Conservation (phyloP, 2,797 vertebrate genomes). For the Urosaurus nigricauda region DNA sequence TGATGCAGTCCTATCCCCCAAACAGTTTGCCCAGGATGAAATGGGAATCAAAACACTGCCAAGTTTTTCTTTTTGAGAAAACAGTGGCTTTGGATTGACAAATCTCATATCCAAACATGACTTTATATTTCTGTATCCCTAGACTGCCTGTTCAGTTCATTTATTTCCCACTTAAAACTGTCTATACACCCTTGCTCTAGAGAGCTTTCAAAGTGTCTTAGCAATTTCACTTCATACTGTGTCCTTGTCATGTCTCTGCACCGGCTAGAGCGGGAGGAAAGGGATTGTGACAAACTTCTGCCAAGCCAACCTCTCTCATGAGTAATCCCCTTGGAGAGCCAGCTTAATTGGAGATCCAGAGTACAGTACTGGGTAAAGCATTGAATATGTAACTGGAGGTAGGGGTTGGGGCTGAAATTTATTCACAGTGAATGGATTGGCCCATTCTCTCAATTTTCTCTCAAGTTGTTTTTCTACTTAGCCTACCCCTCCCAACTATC, state of each 20-base stretch:
- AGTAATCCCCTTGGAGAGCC: neutral
- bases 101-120: neutral
- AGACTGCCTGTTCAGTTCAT: constrained; percentile 7
- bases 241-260: neutral
- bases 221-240: neutral
- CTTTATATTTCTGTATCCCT: neutral
- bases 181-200: neutral
- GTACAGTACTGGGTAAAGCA: neutral
- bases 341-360: neutral
- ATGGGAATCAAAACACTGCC: neutral
- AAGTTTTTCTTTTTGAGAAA: neutral
- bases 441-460: neutral
- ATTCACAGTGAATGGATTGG: no score
- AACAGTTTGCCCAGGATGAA: neutral
- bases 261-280: neutral
- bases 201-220: neutral
- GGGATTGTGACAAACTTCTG: neutral
- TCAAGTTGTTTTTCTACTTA: neutral
- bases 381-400: neutral
- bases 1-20: neutral
- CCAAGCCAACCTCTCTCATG: neutral
- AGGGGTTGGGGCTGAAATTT: neutral
- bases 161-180: constrained; percentile 4
- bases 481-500: no score
- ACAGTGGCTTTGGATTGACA: neutral